phyloP scores from a whole-genome alignment of 2,888 invertebrate species.

The Keiferia lycopersicella region DNA sequence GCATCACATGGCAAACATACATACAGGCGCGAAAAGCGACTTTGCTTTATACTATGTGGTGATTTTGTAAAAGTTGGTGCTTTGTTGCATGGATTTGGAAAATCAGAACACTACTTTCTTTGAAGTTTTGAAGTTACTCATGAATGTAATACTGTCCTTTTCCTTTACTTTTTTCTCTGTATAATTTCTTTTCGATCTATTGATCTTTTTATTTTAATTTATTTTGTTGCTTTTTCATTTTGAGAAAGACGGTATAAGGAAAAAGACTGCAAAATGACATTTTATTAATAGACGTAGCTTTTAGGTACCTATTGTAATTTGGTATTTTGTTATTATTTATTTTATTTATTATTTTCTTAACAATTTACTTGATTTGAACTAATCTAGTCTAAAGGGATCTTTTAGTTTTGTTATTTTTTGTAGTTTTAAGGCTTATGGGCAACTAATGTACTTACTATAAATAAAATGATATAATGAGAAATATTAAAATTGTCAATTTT shows the following conservation, averaged over 20 bases:
- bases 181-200: too few relatives aligned
- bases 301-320: neutral
- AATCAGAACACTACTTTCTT: neutral
- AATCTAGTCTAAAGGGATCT: slow-evolving; percentile 51
- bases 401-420: slow-evolving; percentile 32
- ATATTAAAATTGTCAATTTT: slow-evolving; percentile 22
- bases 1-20: too few relatives aligned
- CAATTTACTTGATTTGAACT: slow-evolving; percentile 47
- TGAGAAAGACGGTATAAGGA: slow-evolving; percentile 56
- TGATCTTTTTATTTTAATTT: neutral
- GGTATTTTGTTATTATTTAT: slow-evolving; percentile 24
- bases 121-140: neutral
- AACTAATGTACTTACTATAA: slow-evolving; percentile 28
- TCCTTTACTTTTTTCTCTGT: slow-evolving; percentile 38
- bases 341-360: slow-evolving; percentile 38
- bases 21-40: too few relatives aligned
- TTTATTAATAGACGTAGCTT: slow-evolving; percentile 27
- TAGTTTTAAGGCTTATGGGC: slow-evolving; percentile 36
- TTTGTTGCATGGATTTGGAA: slow-evolving; percentile 22
- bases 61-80: slow-evolving; percentile 26
- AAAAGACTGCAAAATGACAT: slow-evolving; percentile 67
- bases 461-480: neutral
- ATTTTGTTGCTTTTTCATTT: slow-evolving; percentile 28
- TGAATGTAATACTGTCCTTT: slow-evolving; percentile 43
- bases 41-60: too few relatives aligned